Percentiles rank a stretch among this genome's conserved stretches.
These are phyloP conservation scores for Andrena marginata DNA, from an alignment of 2,888 invertebrate species.

Conservation along the genomic window DNA sequence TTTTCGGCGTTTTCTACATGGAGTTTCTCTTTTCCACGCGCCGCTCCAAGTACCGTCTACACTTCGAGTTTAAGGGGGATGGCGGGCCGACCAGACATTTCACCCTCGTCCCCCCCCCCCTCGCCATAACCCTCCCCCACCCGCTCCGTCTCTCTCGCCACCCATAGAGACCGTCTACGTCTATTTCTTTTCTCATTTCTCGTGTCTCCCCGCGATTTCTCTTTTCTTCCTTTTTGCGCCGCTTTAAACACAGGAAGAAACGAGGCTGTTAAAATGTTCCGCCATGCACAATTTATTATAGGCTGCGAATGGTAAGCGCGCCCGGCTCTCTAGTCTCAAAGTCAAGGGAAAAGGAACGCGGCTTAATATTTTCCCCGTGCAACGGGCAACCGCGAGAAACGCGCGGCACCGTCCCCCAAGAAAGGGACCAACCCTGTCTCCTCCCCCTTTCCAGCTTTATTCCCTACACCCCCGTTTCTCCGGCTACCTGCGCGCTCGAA, in stretches of 20 bases:
- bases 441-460: conserved; percentile 21
- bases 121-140: not conserved
- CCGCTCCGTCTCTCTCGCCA: conserved; percentile 31
- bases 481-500: not conserved
- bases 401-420: conserved; percentile 53
- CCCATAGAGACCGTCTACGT: conserved; percentile 27
- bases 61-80: conserved; percentile 65
- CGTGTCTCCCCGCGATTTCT: conserved; percentile 56
- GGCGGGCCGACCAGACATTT: conserved; percentile 53
- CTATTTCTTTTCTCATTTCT: conserved; percentile 51
- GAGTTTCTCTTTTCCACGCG: conserved; percentile 63
- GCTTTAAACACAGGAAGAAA: conserved; percentile 75
- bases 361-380: conserved; percentile 69
- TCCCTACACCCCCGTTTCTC: not conserved
- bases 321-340: conserved; percentile 70
- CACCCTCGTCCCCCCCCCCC: conserved; percentile 43
- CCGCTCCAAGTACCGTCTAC: conserved; percentile 61
- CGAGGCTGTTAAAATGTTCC: conserved; percentile 81
- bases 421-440: conserved; percentile 39
- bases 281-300: conserved; percentile 81
- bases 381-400: conserved; percentile 52
- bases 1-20: conserved; percentile 68
- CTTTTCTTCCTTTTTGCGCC: conserved; percentile 62
- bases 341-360: conserved; percentile 68
- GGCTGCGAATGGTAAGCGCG: conserved; percentile 75